These are phyloP conservation scores for Pithys albifrons DNA, from an alignment of 2,113 vertebrate species.

Conservation along the genomic window DNA sequence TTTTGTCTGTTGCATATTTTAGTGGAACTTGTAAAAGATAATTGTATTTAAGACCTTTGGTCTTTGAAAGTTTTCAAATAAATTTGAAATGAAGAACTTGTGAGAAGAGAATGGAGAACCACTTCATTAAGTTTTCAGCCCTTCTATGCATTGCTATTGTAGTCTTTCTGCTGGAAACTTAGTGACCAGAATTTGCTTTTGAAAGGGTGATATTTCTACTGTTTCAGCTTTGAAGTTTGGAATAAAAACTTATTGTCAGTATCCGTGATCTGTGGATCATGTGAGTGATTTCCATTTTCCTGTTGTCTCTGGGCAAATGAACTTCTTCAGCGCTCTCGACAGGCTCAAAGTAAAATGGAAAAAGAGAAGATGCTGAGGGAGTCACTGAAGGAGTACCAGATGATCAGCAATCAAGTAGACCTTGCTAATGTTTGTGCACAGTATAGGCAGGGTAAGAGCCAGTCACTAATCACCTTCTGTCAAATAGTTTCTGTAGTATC, in stretches of 20 bases:
- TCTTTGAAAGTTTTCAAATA: not conserved
- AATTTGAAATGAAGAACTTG: not conserved
- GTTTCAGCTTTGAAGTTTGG: not conserved
- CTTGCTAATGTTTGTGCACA: slow-evolving; percentile 90
- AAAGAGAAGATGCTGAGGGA: slow-evolving; percentile 90
- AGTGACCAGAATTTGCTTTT: not conserved
- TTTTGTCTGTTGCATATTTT: not conserved
- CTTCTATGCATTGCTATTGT: not conserved
- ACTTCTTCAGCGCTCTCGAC: slow-evolving; percentile 90
- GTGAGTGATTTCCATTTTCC: not conserved
- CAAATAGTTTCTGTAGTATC: not conserved
- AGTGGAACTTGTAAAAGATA: not conserved
- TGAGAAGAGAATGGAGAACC: not conserved
- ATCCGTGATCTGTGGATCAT: not conserved
- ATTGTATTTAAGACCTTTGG: not conserved
- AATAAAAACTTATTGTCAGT: not conserved
- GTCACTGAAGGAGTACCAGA: slow-evolving; percentile 91
- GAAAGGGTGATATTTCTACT: not conserved
- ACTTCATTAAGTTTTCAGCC: not conserved
- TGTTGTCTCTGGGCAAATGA: slow-evolving; percentile 88
- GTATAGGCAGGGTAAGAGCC: slow-evolving; percentile 89
- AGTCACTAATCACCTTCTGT: not conserved
- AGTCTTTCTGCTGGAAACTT: not conserved
- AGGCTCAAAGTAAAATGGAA: slow-evolving; percentile 89
- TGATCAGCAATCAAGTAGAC: slow-evolving; percentile 94